Conservation (phyloP, 1,140 invertebrate species). For the Eumaeus atala region DNA sequence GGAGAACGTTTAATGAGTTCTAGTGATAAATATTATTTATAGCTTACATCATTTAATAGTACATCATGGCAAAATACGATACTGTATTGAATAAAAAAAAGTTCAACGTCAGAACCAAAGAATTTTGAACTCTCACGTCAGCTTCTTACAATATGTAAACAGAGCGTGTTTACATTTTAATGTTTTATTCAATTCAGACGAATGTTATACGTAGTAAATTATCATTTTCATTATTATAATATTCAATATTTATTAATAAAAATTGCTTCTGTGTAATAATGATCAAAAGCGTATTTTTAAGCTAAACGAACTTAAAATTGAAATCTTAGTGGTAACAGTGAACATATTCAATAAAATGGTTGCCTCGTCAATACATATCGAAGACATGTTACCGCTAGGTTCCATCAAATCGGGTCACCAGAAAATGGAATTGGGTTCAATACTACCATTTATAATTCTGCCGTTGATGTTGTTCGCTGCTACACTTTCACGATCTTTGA, state of each 20-base stretch:
- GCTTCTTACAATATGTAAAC: too few species aligned
- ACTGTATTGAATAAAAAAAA: too few species aligned
- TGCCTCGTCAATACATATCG: constrained; percentile 33
- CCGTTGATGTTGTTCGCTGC: constrained; percentile 77
- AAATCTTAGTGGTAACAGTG: not conserved
- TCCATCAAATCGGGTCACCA: constrained; percentile 40
- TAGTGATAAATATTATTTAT: too few species aligned
- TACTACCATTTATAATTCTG: constrained; percentile 78
- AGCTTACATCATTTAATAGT: too few species aligned
- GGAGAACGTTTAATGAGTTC: too few species aligned
- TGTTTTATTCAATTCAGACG: too few species aligned
- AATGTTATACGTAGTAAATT: not conserved
- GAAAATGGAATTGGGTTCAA: constrained; percentile 69
- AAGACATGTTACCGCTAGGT: constrained; percentile 44
- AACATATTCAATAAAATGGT: constrained; percentile 25
- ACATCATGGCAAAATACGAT: too few species aligned
- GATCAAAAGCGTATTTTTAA: too few species aligned
- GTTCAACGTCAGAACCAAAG: too few species aligned
- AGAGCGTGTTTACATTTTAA: too few species aligned
- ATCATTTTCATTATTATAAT: not conserved
- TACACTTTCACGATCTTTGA: constrained; percentile 76
- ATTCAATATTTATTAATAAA: not conserved
- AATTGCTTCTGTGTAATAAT: not conserved
- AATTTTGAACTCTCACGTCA: too few species aligned
- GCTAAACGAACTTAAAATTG: not conserved